A percentile compares a stretch with the other conserved stretches of the same genome.
Conservation (phyloP, 2,797 vertebrate genomes). For the Anas bahamensis region DNA sequence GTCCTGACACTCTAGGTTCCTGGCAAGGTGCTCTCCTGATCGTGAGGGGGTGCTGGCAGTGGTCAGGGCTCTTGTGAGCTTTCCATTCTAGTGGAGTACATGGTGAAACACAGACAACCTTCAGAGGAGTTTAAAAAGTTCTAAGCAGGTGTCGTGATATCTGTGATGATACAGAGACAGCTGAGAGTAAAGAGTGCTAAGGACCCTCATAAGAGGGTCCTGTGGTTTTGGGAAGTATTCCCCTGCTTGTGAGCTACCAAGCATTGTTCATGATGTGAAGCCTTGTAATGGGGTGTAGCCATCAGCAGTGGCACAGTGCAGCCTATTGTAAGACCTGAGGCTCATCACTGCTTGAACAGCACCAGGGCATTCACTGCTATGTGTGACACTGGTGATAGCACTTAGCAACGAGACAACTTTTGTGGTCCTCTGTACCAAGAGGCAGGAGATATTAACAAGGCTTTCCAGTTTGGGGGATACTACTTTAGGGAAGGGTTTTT, state of each 20-base stretch:
- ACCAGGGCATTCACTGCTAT: neutral
- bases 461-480: neutral
- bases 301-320: neutral
- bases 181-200: neutral
- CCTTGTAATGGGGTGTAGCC: neutral
- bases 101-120: neutral
- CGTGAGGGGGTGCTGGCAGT: neutral
- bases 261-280: neutral
- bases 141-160: neutral
- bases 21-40: neutral
- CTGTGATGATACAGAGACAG: neutral
- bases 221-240: neutral
- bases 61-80: neutral
- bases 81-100: neutral
- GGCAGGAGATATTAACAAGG: neutral
- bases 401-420: neutral
- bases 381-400: neutral
- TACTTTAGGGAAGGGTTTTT: neutral
- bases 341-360: neutral
- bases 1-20: neutral
- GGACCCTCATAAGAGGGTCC: neutral
- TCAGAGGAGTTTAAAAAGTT: neutral
- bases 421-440: neutral
- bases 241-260: neutral
- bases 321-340: rapidly evolving